A percentile compares a stretch with the other conserved stretches of the same genome.
phyloP scores from a whole-genome alignment of 2,888 invertebrate genomes.

The Cenopis cana region DNA sequence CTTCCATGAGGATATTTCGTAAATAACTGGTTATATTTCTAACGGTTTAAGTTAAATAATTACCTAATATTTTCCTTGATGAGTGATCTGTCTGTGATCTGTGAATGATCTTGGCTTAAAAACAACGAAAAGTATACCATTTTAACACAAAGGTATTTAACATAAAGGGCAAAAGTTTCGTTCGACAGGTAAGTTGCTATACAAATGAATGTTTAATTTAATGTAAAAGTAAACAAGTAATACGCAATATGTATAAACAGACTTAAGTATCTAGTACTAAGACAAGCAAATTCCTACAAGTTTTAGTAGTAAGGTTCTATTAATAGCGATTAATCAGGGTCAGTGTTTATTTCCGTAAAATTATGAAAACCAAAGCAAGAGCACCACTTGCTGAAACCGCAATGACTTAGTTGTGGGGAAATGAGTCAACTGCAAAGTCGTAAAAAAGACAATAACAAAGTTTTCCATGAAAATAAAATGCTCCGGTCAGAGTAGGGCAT shows the following conservation, averaged over 20 bases:
- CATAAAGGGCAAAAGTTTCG: too few species aligned
- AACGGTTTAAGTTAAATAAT: background rate
- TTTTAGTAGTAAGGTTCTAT: slow-evolving; percentile 3
- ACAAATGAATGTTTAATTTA: too few species aligned
- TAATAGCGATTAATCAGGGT: background rate
- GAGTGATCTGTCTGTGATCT: too few species aligned
- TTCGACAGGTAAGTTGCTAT: too few species aligned
- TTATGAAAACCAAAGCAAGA: slow-evolving; percentile 7
- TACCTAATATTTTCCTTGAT: too few species aligned
- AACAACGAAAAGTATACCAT: too few species aligned
- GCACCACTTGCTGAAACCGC: slow-evolving; percentile 28
- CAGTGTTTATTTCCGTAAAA: slow-evolving; percentile 13
- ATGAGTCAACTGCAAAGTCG: slow-evolving; percentile 15
- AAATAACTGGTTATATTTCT: slow-evolving; percentile 23
- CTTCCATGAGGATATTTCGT: slow-evolving; percentile 16
- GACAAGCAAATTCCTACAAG: slow-evolving; percentile 5
- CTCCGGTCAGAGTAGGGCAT: background rate
- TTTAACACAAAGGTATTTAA: too few species aligned
- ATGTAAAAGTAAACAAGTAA: background rate
- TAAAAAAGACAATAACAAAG: slow-evolving; percentile 11
- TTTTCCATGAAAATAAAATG: slow-evolving; percentile 27
- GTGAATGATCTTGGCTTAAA: too few species aligned
- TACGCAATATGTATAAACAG: background rate
- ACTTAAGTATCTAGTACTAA: background rate
- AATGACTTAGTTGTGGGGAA: slow-evolving; percentile 28